Base-by-base conservation (phyloP, 2,888 invertebrate genomes). In the Pasiphila rectangulata region DNA sequence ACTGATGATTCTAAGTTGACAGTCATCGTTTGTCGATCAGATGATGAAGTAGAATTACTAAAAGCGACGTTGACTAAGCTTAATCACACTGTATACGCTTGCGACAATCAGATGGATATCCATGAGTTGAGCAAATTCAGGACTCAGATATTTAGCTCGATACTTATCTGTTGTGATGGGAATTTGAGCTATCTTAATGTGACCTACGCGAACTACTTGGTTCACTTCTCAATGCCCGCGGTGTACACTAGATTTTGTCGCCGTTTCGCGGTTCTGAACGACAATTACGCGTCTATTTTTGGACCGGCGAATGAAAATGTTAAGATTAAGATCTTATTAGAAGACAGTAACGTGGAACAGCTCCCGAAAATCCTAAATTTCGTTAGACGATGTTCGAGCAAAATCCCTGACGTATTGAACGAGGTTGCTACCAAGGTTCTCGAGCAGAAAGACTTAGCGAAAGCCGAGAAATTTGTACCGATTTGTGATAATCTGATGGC, bases 111-210 rank as follows among this genome's bases (percentile, higher is more conserved):
- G 6, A 84, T 84, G 83, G 77, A 74, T 0, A 61, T 86, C n/a
- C 74, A 81, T 7, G 79, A 83, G 19, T 59, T 88, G 42, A 79
- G 75, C 54, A 84, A 70, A 29, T 16, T 50, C 3, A 41, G 50
- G 10, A 42, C 37, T 1, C 37, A 41, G 12, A 20, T 42, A 1
- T 12, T 42, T 7, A 29, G 10, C 16, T 50, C 90, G 16, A 75
- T 93, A 48, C 75, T 95, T 7, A 81, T 96, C 3, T 92, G 93
- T 61, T 92, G 92, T n/a, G 95, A 96, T 70, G 83, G 84, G 7
- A 89, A 92, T 59, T 79, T 94, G 38, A 81, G 81, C 0, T 90
- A 92, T 54, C 66, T 95, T 40, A 88, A 90, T 46, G 82, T 95
- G 3, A 91, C 90, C 0, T 90, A 94, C 69, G 93, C 93, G 0